A percentile compares a stretch with the other conserved stretches of the same genome.
Evolutionary conservation across 2,113 vertebrate genomes (phyloP).

Genomic region (Apteryx mantelli): DNA sequence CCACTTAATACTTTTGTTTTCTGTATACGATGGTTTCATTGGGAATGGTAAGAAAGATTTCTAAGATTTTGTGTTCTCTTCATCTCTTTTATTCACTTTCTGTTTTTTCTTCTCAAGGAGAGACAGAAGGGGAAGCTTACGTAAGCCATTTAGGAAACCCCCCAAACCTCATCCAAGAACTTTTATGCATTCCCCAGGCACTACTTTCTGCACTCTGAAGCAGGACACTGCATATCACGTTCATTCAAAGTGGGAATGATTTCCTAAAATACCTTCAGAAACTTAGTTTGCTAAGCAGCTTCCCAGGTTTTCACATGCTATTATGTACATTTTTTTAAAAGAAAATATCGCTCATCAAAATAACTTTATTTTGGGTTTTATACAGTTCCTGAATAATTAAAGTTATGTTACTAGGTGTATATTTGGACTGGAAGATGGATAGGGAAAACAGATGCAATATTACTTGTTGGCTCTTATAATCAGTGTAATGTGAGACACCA

Average conservation of each 20-base stretch:
- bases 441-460: background rate
- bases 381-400: background rate
- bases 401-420: background rate
- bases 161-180: background rate
- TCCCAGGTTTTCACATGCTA: background rate
- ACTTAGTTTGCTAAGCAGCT: background rate
- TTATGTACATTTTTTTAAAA: background rate
- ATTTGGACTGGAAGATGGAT: background rate
- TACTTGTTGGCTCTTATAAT: background rate
- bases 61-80: background rate
- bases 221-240: conserved; percentile 10
- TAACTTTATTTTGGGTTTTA: background rate
- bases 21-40: background rate
- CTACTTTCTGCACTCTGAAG: conserved; percentile 18
- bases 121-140: background rate
- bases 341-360: background rate
- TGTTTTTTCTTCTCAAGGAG: background rate
- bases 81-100: background rate
- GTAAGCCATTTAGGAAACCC: background rate
- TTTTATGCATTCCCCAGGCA: conserved; percentile 5
- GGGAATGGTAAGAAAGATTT: background rate
- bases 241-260: conserved; percentile 15
- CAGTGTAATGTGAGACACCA: background rate
- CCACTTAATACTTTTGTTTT: background rate
- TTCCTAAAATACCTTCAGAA: conserved; percentile 42